Evolutionary conservation across 2,888 invertebrate genomes (phyloP).

Genomic region (Tipula unca): DNA sequence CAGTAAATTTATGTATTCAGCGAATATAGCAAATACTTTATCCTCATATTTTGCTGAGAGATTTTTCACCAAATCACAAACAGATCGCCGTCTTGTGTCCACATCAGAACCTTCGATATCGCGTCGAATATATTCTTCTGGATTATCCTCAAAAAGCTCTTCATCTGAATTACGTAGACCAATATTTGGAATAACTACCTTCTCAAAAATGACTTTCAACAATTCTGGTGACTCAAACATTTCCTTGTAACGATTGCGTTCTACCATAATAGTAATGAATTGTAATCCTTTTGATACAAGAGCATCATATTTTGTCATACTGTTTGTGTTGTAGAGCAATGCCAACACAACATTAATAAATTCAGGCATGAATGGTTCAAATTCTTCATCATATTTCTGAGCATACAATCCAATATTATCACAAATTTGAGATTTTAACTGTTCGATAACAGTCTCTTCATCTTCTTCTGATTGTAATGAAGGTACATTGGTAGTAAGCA

Average conservation of each 20-base stretch:
- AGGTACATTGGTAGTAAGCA: conserved; percentile 71
- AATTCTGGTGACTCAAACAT: conserved; percentile 84
- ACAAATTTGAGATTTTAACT: conserved; percentile 90
- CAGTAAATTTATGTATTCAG: conserved; percentile 60
- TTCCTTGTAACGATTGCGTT: conserved; percentile 75
- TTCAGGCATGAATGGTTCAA: conserved; percentile 74
- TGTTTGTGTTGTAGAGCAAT: conserved; percentile 74
- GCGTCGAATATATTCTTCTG: conserved; percentile 91
- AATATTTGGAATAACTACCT: conserved; percentile 98
- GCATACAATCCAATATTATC: conserved; percentile 93
- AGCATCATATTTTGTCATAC: conserved; percentile 81
- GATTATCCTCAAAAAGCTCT: conserved; percentile 95
- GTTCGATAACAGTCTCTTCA: conserved; percentile 82
- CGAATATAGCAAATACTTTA: conserved; percentile 80
- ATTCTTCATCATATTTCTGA: conserved; percentile 97
- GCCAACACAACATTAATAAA: conserved; percentile 96
- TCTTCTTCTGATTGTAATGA: conserved; percentile 69
- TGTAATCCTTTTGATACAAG: conserved; percentile 94
- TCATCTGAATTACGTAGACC: conserved; percentile 79
- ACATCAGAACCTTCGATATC: conserved; percentile 99
- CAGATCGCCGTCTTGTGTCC: conserved; percentile 90
- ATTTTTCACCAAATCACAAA: conserved; percentile 92
- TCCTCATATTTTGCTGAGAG: conserved; percentile 81
- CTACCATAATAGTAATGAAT: conserved; percentile 91
- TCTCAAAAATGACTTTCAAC: conserved; percentile 87